phyloP scores from a whole-genome alignment of 2,888 invertebrate species.

The Habroteleia sp. region DNA sequence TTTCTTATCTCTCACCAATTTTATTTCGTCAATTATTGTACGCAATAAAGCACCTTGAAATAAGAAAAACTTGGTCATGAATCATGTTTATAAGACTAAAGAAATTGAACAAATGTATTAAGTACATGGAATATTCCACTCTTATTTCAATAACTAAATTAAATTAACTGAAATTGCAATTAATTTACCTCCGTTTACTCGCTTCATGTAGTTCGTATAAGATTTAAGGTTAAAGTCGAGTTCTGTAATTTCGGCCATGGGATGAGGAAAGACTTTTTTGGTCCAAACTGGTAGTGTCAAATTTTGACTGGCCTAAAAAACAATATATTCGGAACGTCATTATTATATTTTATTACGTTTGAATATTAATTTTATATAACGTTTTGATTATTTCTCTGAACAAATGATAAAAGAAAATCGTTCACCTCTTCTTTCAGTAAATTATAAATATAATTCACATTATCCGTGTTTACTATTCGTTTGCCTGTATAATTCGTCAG shows the following conservation, averaged over 20 bases:
- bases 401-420: background rate
- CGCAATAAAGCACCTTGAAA: conserved; percentile 70
- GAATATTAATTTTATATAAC: too few relatives aligned
- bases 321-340: too few relatives aligned
- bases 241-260: conserved; percentile 77
- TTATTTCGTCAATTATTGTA: conserved; percentile 73
- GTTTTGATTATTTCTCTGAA: too few relatives aligned
- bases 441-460: conserved; percentile 79
- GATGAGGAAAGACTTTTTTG: conserved; percentile 75
- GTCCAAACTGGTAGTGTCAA: conserved; percentile 81
- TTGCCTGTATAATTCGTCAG: conserved; percentile 79
- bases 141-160: conserved; percentile 3
- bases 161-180: too few relatives aligned
- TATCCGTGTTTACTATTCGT: conserved; percentile 70
- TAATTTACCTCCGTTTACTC: conserved; percentile 79
- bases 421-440: conserved; percentile 79
- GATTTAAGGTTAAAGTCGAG: conserved; percentile 79
- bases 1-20: conserved; percentile 64
- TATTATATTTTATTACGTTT: too few relatives aligned
- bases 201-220: conserved; percentile 76
- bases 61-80: background rate
- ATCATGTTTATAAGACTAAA: conserved; percentile 2
- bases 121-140: background rate
- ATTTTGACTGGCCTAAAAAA: conserved; percentile 72
- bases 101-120: background rate